Conservation (phyloP, 1,140 invertebrate species). For the Diorhabda carinulata region DNA sequence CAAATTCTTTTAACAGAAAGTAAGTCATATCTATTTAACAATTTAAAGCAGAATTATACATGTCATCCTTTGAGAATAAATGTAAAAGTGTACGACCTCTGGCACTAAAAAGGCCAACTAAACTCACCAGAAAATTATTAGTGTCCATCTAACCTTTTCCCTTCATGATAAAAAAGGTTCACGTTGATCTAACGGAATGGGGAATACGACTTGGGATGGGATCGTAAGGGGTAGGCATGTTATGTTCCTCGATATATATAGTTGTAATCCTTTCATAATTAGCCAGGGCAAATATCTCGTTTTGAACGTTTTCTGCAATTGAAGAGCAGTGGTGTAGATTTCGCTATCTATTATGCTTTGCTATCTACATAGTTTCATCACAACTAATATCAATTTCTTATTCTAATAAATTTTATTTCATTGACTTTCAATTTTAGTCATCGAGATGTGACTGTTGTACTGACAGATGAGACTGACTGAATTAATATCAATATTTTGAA, state of each 20-base stretch:
- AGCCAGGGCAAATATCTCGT: neutral
- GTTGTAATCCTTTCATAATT: neutral
- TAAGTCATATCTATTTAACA: too few relatives aligned
- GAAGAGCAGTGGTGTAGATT: neutral
- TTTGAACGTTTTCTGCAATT: neutral
- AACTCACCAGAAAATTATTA: slow-evolving; percentile 2
- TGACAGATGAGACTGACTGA: too few relatives aligned
- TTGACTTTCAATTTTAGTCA: too few relatives aligned
- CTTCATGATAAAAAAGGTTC: neutral
- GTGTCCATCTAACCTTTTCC: neutral
- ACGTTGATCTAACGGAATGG: neutral
- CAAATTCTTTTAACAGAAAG: too few relatives aligned
- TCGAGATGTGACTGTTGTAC: too few relatives aligned
- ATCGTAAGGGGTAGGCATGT: neutral
- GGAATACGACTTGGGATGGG: neutral
- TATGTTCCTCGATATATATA: neutral
- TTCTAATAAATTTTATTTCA: too few relatives aligned
- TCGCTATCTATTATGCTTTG: too few relatives aligned
- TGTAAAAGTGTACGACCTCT: neutral
- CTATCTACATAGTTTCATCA: too few relatives aligned
- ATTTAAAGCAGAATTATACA: too few relatives aligned
- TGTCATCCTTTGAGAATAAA: too few relatives aligned
- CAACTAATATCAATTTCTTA: too few relatives aligned
- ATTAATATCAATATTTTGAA: too few relatives aligned
- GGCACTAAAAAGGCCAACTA: neutral